Evolutionary conservation across 2,888 invertebrate species (phyloP), one percentile per base, ranked within the genome.

Genomic region (Agrotis segetum): DNA sequence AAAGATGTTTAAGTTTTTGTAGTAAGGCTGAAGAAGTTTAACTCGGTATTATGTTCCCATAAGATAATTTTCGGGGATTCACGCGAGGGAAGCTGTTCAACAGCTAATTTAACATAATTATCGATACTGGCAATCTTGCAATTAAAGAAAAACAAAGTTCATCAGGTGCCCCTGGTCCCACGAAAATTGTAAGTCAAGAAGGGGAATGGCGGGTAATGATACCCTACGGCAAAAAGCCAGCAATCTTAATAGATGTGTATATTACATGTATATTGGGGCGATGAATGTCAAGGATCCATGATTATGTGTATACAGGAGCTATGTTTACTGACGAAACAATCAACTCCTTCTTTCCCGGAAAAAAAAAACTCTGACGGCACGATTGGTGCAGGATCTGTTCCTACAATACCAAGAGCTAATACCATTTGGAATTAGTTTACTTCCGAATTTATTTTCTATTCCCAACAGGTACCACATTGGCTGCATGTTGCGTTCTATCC

Each of bases 101-200:
- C 11, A 40, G 40, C 40, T 9, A 40, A 1, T 40, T 47, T 49
- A 61, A 79, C 16, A 79, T 67, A 68, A 71, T 75, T 49, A 71
- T 55, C 19, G 19, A 50, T 66, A 55, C 40, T 68, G 65, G 65
- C 67, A 65, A 79, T 79, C 53, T 70, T 56, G 62, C 66, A 74
- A 62, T 74, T 53, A 75, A 75, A 79, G 62, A 75, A 75, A 79
- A 79, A 79, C 80, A 79, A 79, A 79, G 70, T 79, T 67, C 67
- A 74, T 78, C 69, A 67, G 74, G 52, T 79, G 80, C 19, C 40
- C 53, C 50, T 56, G 67, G 66, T 71, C 75, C 71, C 71, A 79
- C 79, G 65, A 62, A 71, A 79, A 75, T 79, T 67, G 44, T 79
- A 79, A 79, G 65, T 75, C 79, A 75, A 79, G 71, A 59, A 63